Base-by-base conservation (phyloP, 2,888 invertebrate genomes). In the Syrphus vitripennis region DNA sequence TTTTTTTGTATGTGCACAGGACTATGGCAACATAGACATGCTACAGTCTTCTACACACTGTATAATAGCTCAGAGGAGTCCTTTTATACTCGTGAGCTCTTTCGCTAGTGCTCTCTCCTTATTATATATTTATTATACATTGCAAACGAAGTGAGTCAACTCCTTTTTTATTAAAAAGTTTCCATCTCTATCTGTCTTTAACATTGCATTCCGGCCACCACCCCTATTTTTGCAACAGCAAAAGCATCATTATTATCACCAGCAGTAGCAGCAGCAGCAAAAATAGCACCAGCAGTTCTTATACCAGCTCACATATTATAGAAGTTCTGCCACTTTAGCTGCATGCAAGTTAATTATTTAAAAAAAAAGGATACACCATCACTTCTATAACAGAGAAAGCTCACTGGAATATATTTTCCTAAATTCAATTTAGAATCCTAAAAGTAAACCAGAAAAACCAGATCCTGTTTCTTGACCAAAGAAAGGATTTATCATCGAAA, bases 301-400 rank as follows among this genome's bases (percentile, higher is more conserved):
- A 7, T 34, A 10, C 21, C 19, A 57, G 57, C 34, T 34, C 31
- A 76, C 76, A 72, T 55, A 40, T 19, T 57, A 48, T 26, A 50
- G 71, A 70, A 72, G 61, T 69, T 81, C 59, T 48, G 81, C 77
- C 84, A 86, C 81, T 86, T 86, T 55, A 78, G 69, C 86, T 82
- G 86, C 86, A 86, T 82, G 74, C 86, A 86, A 82, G 86, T 86
- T 86, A 81, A 86, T 82, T 82, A 86, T 84, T 84, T 76, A 81
- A 84, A 65, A 84, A 81, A 84, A 65, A 84, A 84, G 84, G 65
- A 50, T 84, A 50, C 21, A 63, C 34, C n/a, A 19, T 21, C 14
- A 16, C 19, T 31, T n/a, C n/a, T n/a, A n/a, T n/a, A 37, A 7
- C 7, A 78, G 55, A 53, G 16, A 10, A 3, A 4, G 10, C 45